Percentiles rank a stretch among this genome's conserved stretches.
phyloP scores from a whole-genome alignment of 2,888 invertebrate species.

The Ophion obscuratus region DNA sequence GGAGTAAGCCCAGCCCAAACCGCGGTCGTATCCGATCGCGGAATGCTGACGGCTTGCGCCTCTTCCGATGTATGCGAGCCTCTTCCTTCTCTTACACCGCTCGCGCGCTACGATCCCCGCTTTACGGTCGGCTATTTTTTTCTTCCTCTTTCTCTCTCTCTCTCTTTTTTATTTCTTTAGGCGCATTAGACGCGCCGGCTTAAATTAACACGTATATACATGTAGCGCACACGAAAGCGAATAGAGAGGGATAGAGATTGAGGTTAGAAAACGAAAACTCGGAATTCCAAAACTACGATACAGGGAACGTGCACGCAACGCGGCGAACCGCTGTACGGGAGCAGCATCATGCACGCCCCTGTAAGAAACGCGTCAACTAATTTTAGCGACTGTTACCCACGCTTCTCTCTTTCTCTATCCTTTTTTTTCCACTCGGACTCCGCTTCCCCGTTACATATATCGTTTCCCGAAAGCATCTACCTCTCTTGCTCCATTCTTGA shows the following conservation, averaged over 20 bases:
- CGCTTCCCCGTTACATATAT: conserved; percentile 22
- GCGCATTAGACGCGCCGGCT: neutral
- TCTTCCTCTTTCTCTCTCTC: neutral
- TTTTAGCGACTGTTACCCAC: conserved; percentile 61
- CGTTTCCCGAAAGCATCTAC: conserved; percentile 30
- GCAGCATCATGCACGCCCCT: conserved; percentile 57
- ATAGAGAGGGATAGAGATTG: conserved; percentile 23
- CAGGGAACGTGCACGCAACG: conserved; percentile 18
- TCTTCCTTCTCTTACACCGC: conserved; percentile 21
- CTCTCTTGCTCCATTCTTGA: neutral
- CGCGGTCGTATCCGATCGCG: conserved; percentile 61
- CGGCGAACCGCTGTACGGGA: conserved; percentile 34
- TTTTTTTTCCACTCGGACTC: neutral
- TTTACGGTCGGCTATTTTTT: too few species aligned
- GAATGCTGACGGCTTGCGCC: conserved; percentile 49
- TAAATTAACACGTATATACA: too few species aligned
- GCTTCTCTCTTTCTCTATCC: conserved; percentile 28
- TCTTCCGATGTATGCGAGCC: conserved; percentile 54
- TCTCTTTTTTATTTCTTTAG: neutral
- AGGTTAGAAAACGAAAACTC: conserved; percentile 54
- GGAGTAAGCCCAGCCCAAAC: conserved; percentile 61
- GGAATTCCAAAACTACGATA: conserved; percentile 60
- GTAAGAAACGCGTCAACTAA: conserved; percentile 62
- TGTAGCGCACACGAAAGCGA: neutral
- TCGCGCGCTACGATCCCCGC: neutral